Base-by-base conservation (phyloP, 2,888 invertebrate genomes). In the Ptychoptera albimana region DNA sequence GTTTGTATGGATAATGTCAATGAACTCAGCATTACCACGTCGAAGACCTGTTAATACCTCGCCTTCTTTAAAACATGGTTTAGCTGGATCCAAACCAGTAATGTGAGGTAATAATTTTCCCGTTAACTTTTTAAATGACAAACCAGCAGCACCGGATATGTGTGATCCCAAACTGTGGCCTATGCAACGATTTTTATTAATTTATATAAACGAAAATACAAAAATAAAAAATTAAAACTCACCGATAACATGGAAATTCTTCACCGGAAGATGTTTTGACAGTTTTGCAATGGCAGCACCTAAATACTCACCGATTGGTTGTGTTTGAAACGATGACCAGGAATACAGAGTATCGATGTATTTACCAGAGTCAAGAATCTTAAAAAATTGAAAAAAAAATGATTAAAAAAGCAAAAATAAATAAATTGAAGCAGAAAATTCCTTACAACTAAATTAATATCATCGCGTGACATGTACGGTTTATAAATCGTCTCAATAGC, bases 21-120 rank as follows among this genome's bases (percentile, higher is more conserved):
- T 60, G 31, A 63, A 60, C 31, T 60, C 56, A 10, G 64, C 63
- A 53, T 61, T 61, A 35, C 63, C 64, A 37, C 61, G 59, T 12
- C 58, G 50, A 15, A 63, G 43, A 6, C 60, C 59, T 37, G 44
- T 54, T 14, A 46, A 44, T 15, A 23, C n/a, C 39, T 42, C 39
- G 1, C 44, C 44, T 31, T 56, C 45, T 23, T 51, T 54, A 50
- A 56, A 55, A 39, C 50, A 59, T 8, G 54, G 47, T 31, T 52
- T 54, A 8, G 59, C 48, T 42, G 63, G 60, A 44, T 64, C 64
- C 52, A 64, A 51, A 29, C 56, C 65, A 32, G 63, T 64, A 43
- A 65, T 59, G 49, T 62, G 60, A 35, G 57, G 59, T 40, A 64
- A 49, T 50, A 56, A 51, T 45, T 57, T 52, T 45, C 60, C 58